A percentile compares a stretch with the other conserved stretches of the same genome.
These are phyloP conservation scores for Netelia fuscicornis DNA, from an alignment of 2,888 invertebrate species.

Conservation along the genomic window DNA sequence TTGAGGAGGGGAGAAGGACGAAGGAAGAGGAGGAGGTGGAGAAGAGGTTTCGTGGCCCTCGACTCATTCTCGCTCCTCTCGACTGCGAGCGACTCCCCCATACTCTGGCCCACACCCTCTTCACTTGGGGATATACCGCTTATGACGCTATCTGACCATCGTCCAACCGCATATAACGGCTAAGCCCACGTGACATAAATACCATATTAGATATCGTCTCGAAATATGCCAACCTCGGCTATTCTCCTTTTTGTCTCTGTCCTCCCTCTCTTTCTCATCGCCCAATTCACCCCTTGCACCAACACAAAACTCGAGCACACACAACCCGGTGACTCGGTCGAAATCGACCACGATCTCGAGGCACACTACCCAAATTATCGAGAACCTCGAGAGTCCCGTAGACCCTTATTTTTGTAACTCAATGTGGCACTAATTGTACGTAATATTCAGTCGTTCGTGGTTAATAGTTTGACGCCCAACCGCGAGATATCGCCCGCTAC, in stretches of 20 bases:
- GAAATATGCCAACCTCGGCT: conserved; percentile 58
- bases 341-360: conserved; percentile 57
- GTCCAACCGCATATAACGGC: conserved; percentile 64
- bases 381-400: conserved; percentile 3
- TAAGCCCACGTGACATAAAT: conserved; percentile 71
- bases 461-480: conserved; percentile 29
- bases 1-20: conserved; percentile 27
- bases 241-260: too few relatives aligned
- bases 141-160: conserved; percentile 69
- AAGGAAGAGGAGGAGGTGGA: conserved; percentile 39
- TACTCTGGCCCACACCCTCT: conserved; percentile 57
- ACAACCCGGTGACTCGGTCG: conserved; percentile 28
- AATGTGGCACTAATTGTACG: conserved; percentile 60
- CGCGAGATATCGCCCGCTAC: conserved; percentile 6
- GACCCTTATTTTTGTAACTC: conserved; percentile 42
- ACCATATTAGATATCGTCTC: conserved; percentile 68
- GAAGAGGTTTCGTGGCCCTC: conserved; percentile 31
- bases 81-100: conserved; percentile 60
- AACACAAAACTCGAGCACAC: conserved; percentile 28
- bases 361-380: conserved; percentile 54
- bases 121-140: conserved; percentile 65
- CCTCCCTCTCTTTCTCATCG: conserved; percentile 27
- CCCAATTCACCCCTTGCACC: conserved; percentile 18
- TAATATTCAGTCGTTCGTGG: conserved; percentile 50
- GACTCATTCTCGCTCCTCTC: conserved; percentile 46